Base-by-base conservation (phyloP, 2,888 invertebrate species). In the Athetis lepigone region DNA sequence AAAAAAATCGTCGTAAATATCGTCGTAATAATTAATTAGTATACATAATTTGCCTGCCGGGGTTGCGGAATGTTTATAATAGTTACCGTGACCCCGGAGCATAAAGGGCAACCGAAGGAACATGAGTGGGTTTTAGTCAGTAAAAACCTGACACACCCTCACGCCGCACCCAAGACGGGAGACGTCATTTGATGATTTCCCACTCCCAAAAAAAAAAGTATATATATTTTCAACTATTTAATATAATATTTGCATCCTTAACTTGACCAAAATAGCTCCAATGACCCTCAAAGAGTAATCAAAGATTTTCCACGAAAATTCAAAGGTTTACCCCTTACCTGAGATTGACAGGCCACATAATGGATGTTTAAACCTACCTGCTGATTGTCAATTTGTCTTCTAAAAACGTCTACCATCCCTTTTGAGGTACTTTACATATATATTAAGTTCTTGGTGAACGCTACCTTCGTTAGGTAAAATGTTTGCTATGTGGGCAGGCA, bases 361-460 rank as follows among this genome's bases (percentile, higher is more conserved):
- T 69, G 60, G 65, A 59, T 73, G 62, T 70, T 79, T 69, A 70
- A 64, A 69, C 46, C 62, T 61, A 84, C 80, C 76, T 70, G 56
- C 76, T 81, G 84, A 87, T 87, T 85, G 85, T 58, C 86, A 87
- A 86, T 87, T 87, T 87, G 83, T 86, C 81, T 75, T 51, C 51
- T 51, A 69, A 70, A 68, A 63, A 60, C 55, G 47, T 54, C 46
- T 67, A 40, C 46, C 25, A 27, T 50, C 58, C 57, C 46, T 55
- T 36, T 51, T 21, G 19, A 46, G 45, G 52, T 60, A 64, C 55
- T 70, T 76, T 70, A 70, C 64, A 76, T 77, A 63, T 79, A 75
- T 77, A 75, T 75, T 70, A 46, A 55, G 47, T 56, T 43, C 62
- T 79, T 61, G 40, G 33, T 13, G 27, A 16, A n/a, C 33, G 7